phyloP scores from a whole-genome alignment of 2,797 vertebrate genomes.

The Mormyrus hasselquistii region DNA sequence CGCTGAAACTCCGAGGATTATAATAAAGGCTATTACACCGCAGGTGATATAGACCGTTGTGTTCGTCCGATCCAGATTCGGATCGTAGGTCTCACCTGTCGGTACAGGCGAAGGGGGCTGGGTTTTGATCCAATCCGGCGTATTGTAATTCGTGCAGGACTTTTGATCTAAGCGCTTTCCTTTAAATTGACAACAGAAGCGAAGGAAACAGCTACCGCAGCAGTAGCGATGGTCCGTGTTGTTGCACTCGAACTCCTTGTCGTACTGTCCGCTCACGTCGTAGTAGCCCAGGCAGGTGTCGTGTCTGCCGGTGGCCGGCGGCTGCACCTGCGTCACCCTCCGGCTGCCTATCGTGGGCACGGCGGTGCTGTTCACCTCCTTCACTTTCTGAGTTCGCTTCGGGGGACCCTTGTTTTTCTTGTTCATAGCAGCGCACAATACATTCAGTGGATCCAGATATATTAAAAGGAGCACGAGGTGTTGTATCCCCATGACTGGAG shows the following conservation, averaged over 20 bases:
- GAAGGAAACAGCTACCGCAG: slow-evolving; percentile 94
- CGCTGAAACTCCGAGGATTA: slow-evolving; percentile 83
- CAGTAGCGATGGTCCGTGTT: slow-evolving; percentile 94
- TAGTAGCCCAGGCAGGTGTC: slow-evolving; percentile 93
- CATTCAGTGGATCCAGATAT: slow-evolving; percentile 64
- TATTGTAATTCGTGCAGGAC: slow-evolving; percentile 88
- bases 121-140: slow-evolving; percentile 86
- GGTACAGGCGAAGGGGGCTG: slow-evolving; percentile 67
- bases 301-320: slow-evolving; percentile 58
- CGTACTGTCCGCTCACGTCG: slow-evolving; percentile 93
- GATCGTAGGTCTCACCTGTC: slow-evolving; percentile 83
- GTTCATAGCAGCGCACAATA: slow-evolving; percentile 53
- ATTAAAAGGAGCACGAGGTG: slow-evolving; percentile 66
- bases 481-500: slow-evolving; percentile 63
- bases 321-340: slow-evolving; percentile 58
- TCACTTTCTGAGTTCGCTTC: slow-evolving; percentile 51
- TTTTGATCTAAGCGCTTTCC: slow-evolving; percentile 87
- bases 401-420: slow-evolving; percentile 48
- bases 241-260: slow-evolving; percentile 96
- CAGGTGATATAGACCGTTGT: slow-evolving; percentile 96
- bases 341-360: slow-evolving; percentile 45
- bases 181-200: slow-evolving; percentile 93
- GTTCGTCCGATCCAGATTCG: slow-evolving; percentile 90
- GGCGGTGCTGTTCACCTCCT: slow-evolving; percentile 60
- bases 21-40: slow-evolving; percentile 85